phyloP scores from a whole-genome alignment of 2,888 invertebrate species.

The Sminthurinus aureus region DNA sequence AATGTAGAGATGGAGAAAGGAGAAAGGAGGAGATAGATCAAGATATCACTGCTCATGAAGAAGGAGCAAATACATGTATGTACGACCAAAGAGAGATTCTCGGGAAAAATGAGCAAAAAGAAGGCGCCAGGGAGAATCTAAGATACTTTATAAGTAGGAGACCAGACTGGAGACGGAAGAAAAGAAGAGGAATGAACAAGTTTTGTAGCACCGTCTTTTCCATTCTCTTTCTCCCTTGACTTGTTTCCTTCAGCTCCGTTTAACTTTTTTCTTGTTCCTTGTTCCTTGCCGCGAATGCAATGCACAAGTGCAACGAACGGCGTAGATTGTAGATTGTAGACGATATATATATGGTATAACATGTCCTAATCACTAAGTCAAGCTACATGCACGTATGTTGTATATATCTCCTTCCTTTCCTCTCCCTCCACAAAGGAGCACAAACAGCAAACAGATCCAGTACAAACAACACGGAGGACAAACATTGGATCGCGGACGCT shows the following conservation, averaged over 20 bases:
- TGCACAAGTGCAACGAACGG: too few relatives aligned
- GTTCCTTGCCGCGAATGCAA: background rate
- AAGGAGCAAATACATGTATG: background rate
- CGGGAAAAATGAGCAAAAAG: constrained; percentile 52
- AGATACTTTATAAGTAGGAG: too few relatives aligned
- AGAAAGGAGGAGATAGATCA: background rate
- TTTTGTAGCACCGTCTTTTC: constrained; percentile 17
- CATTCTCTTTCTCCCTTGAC: constrained; percentile 14
- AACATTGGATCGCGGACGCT: background rate
- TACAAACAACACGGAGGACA: constrained; percentile 18
- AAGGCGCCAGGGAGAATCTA: constrained; percentile 49
- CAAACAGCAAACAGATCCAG: constrained; percentile 3
- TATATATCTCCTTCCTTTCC: background rate
- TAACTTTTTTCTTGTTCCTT: background rate
- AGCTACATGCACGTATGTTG: background rate
- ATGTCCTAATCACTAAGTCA: too few relatives aligned
- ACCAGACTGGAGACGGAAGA: background rate
- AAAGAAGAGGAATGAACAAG: constrained; percentile 14
- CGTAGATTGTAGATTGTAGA: too few relatives aligned
- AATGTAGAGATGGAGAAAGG: too few relatives aligned
- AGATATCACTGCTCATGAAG: constrained; percentile 31
- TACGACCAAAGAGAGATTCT: constrained; percentile 24
- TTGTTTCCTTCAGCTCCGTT: background rate
- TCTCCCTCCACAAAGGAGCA: background rate
- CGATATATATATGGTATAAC: too few relatives aligned